Base-by-base conservation (phyloP, 2,888 invertebrate species). In the Eilema caniola region DNA sequence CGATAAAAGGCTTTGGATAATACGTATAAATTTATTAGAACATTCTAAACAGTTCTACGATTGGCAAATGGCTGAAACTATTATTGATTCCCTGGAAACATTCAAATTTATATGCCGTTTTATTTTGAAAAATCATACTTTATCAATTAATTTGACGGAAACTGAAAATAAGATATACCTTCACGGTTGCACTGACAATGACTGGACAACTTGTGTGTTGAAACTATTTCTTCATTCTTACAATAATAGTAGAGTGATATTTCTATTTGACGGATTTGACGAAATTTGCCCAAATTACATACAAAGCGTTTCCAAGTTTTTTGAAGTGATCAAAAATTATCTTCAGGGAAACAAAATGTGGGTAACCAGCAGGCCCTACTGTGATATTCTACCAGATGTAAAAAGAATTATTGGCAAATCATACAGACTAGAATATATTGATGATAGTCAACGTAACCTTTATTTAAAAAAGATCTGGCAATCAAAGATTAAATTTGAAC, bases 221-320 rank as follows among this genome's bases (percentile, higher is more conserved):
- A 66, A 76, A 23, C 57, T 76, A 31, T 81, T 81, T 53, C 59
- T 81, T 24, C 59, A 78, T 12, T 72, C 62, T 62, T 78, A 57
- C 47, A 78, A 76, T 41, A 73, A 61, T 12, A 66, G 65, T 25
- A 71, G 71, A 53, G 10, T 78, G 1, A 71, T 82, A 56, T 76
- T 80, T 23, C n/a, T 80, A 20, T 80, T 80, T 10, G 82, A 82
- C 62, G 82, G 80, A 0, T 82, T 80, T 2, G 82, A 82, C 12
- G 82, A 80, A 68, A 76, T 82, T 5, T 82, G 77, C 64, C 82
- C 82, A 0, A 62, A 70, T 53, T 80, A 82, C 23, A 68, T 71
- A n/a, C 31, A 62, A 1, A 68, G 70, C 62, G 77, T 76, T 0
- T 47, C 74, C 25, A 25, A 47, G 10, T 65, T 81, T 16, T 23